Percentiles rank a stretch among this genome's conserved stretches.
phyloP scores from a whole-genome alignment of 2,113 vertebrate genomes.

The Sprattus sprattus region DNA sequence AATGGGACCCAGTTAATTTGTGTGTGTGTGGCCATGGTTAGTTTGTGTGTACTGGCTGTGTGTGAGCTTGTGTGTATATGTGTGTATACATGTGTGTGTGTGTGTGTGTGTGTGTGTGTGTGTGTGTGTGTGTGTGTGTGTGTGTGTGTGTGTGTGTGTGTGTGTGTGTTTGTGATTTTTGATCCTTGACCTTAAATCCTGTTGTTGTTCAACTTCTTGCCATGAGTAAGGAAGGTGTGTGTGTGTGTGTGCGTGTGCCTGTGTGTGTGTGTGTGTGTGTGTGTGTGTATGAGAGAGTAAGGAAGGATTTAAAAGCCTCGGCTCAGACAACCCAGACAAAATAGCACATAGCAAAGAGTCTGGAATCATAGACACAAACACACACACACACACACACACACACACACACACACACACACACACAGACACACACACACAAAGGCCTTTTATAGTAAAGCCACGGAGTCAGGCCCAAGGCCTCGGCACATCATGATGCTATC shows the following conservation, averaged over 20 bases:
- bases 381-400: too few species aligned
- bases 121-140: conserved; percentile 7
- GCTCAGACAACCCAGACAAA: neutral
- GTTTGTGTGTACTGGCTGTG: neutral
- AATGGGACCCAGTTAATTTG: neutral
- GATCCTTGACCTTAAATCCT: conserved; percentile 12
- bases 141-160: conserved; percentile 4
- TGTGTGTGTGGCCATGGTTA: neutral
- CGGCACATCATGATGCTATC: neutral
- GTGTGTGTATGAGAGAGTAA: too few species aligned
- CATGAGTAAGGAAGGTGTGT: conserved; percentile 11
- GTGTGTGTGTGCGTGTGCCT: too few species aligned
- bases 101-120: neutral
- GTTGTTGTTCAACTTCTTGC: conserved; percentile 14
- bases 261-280: too few species aligned
- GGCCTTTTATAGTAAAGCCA: conserved; percentile 15
- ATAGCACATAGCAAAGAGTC: neutral
- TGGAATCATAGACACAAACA: too few species aligned
- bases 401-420: too few species aligned
- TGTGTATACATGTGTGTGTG: neutral
- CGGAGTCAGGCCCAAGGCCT: neutral
- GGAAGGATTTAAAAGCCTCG: too few species aligned
- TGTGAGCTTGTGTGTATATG: neutral
- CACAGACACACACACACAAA: too few species aligned
- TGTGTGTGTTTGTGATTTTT: conserved; percentile 11